These are phyloP conservation scores for Corythornis vintsioides DNA, from an alignment of 2,113 vertebrate genomes.

Conservation along the genomic window DNA sequence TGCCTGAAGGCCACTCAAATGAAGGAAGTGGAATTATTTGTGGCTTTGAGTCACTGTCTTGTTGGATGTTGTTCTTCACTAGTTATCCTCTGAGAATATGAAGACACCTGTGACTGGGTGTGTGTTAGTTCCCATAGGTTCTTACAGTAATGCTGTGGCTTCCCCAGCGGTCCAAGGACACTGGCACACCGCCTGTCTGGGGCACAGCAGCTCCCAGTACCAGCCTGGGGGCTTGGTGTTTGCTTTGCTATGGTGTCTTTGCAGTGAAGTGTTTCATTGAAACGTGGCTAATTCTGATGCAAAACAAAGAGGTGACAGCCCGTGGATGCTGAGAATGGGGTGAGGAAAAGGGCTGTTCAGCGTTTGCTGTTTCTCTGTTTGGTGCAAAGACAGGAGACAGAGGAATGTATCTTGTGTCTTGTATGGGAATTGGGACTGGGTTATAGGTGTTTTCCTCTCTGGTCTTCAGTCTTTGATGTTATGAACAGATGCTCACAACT, in stretches of 20 bases:
- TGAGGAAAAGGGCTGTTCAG: neutral
- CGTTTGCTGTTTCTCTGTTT: neutral
- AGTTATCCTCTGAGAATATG: conserved; percentile 18
- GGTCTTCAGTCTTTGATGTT: neutral
- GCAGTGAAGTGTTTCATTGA: neutral
- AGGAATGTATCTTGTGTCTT: neutral
- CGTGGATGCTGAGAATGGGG: neutral
- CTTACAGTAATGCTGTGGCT: neutral
- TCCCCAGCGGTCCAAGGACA: neutral
- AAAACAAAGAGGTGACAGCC: neutral
- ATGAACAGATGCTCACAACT: neutral
- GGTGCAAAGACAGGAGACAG: neutral
- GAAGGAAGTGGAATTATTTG: conserved; percentile 52
- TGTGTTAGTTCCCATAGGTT: neutral
- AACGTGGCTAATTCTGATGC: neutral
- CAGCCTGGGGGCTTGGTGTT: neutral
- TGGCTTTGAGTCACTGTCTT: conserved; percentile 57
- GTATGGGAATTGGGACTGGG: neutral
- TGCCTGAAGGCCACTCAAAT: conserved; percentile 40
- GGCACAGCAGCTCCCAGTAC: neutral
- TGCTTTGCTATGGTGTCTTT: neutral
- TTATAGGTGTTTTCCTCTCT: neutral
- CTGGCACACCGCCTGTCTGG: neutral
- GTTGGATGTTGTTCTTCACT: conserved; percentile 40
- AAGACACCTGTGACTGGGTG: neutral